Evolutionary conservation across 2,888 invertebrate species (phyloP), one percentile per base, ranked within the genome.

Genomic region (Trisateles emortualis): DNA sequence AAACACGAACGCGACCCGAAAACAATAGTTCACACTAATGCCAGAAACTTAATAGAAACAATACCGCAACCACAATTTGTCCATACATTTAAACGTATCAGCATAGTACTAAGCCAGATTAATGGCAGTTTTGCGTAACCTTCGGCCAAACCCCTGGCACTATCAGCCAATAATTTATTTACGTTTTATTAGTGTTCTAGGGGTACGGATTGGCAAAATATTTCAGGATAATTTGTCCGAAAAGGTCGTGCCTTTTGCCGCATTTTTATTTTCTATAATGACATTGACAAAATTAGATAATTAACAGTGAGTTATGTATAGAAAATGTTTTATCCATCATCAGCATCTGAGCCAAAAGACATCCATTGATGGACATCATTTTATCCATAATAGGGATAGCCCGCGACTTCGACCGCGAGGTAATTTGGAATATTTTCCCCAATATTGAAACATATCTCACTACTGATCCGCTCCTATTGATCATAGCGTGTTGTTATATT

Each of bases 61-160:
- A 45, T 41, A 52, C 60, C 50, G 38, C 60, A 53, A 60, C 60
- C 53, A 54, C 63, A 56, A 72, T 72, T 66, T 54, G 69, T 66
- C 45, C 42, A 44, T 41, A 52, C 55, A 11, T 59, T 68, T 52
- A 57, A 68, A 68, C 52, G 45, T 64, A 71, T 63, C 65, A 66
- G 57, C 54, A 45, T 43, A 50, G 36, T 32, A 59, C 69, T 72
- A 74, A 72, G 72, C 72, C 56, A 63, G 69, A 72, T 72, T 63
- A 59, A 72, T 74, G 49, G 59, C 46, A 53, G 52, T 59, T 66
- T 51, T 46, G 49, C 59, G 41, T 44, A 61, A 61, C 61, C 61
- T 69, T 69, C 48, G 52, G 19, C 55, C 42, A 50, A 55, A 56
- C 53, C 53, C 57, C 59, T 24, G 43, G 24, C 39, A 39, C 59